Evolutionary conservation across 2,797 vertebrate genomes (phyloP), one percentile per base, ranked within the genome.

Genomic region (Propithecus deckenii): DNA sequence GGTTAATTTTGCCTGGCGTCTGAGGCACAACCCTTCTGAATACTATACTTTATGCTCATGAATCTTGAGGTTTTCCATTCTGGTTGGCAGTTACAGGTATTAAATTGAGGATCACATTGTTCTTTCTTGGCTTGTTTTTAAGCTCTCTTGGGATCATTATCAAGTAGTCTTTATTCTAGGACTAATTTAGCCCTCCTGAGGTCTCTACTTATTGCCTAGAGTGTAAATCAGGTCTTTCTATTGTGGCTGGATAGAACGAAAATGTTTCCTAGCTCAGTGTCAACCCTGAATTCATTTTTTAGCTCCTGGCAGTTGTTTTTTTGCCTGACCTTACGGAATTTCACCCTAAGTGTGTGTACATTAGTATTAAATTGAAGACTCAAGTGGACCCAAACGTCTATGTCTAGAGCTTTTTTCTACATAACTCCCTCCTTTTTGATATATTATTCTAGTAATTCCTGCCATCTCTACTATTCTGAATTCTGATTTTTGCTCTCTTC

Each of bases 101-200:
- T 93, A 91, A 65, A 35, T 15, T 92, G 67, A 86, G 41, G 35
- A 80, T 75, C 63, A 80, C 17, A 28, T 93, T 71, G 17, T 79
- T 81, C 11, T 43, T 96, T 93, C n/a, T 86, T 28, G 67, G 28
- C 63, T 95, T 83, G 28, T 46, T 91, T 91, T 87, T 90, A 93
- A 95, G 57, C 65, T 84, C n/a, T 76, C 1, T 75, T 74, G 48
- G 23, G 30, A 35, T 94, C n/a, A 41, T 86, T 89, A 59, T 83
- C 25, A 11, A 80, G 38, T 35, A 13, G 43, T 67, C 38, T 81
- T 94, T 94, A 89, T 81, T 96, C 23, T 75, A 67, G 80, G n/a
- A 57, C 15, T 76, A 78, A 67, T 87, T 87, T 72, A 93, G 55
- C 38, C 2, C 23, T 55, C 2, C 32, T 38, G 50, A 52, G n/a